Percentiles rank a stretch among this genome's conserved stretches.
Evolutionary conservation across 2,888 invertebrate species (phyloP).

Genomic region (Bruchidius siliquastri): DNA sequence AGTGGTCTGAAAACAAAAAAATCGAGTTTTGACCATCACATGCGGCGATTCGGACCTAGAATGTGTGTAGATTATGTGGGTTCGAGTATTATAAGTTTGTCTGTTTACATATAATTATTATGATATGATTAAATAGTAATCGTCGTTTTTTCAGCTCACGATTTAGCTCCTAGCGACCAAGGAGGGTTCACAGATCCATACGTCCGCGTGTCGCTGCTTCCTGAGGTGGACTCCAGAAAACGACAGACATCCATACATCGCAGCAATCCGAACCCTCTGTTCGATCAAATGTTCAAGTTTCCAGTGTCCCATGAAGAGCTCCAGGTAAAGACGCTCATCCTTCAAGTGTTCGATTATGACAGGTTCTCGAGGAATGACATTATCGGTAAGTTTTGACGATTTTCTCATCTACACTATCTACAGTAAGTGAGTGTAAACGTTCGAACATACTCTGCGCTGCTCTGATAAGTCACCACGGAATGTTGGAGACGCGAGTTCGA

Average conservation of each 20-base stretch:
- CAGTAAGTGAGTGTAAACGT: too few species aligned
- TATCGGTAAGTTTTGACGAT: slow-evolving; percentile 60
- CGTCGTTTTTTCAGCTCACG: slow-evolving; percentile 59
- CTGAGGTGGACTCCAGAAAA: slow-evolving; percentile 79
- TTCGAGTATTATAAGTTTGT: too few species aligned
- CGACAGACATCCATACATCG: slow-evolving; percentile 81
- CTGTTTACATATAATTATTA: too few species aligned
- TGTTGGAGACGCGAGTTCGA: too few species aligned
- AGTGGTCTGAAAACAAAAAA: too few species aligned
- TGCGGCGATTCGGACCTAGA: too few species aligned
- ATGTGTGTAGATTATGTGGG: too few species aligned
- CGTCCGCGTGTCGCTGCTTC: slow-evolving; percentile 72
- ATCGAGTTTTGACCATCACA: too few species aligned
- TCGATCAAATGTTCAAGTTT: slow-evolving; percentile 89
- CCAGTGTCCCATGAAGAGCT: slow-evolving; percentile 86
- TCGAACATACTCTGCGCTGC: too few species aligned
- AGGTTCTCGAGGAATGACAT: slow-evolving; percentile 84
- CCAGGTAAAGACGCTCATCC: slow-evolving; percentile 68
- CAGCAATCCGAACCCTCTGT: slow-evolving; percentile 81
- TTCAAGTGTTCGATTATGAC: slow-evolving; percentile 68
- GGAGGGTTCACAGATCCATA: slow-evolving; percentile 90
- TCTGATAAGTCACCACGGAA: too few species aligned
- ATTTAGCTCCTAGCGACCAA: slow-evolving; percentile 76
- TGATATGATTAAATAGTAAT: too few species aligned
- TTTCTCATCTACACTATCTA: not conserved